Evolutionary conservation across 2,797 vertebrate species (phyloP).

Genomic region (Loriculus beryllinus): DNA sequence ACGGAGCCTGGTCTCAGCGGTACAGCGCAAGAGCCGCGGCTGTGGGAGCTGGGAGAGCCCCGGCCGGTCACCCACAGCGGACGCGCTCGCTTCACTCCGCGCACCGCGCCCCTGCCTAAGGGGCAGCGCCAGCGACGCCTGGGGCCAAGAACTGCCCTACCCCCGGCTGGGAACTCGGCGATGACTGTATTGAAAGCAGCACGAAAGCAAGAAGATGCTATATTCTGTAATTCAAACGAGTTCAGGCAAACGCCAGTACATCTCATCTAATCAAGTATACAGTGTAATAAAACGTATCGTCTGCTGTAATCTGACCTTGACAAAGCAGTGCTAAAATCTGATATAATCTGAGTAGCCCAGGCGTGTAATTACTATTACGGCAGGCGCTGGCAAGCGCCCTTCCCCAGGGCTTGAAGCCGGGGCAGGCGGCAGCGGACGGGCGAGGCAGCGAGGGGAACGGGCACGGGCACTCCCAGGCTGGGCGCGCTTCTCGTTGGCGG

Average conservation of each 20-base stretch:
- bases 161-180: not conserved
- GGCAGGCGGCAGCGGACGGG: not conserved
- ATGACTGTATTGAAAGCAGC: rapidly evolving
- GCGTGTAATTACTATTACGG: not conserved
- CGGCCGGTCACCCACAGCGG: not conserved
- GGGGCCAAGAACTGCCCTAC: not conserved
- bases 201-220: rapidly evolving
- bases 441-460: not conserved
- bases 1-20: not conserved
- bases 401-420: rapidly evolving
- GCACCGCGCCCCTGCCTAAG: not conserved
- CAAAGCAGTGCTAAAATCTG: not conserved
- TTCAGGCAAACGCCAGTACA: not conserved
- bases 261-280: not conserved
- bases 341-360: not conserved
- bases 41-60: not conserved
- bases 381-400: not conserved
- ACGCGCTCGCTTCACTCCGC: not conserved
- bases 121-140: not conserved
- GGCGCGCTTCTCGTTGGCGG: slow-evolving; percentile 5
- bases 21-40: not conserved
- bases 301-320: not conserved
- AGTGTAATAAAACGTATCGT: not conserved
- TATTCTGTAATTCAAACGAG: not conserved
- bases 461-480: not conserved